phyloP scores from a whole-genome alignment of 2,888 invertebrate species.

The Sinhomidia bicolor region DNA sequence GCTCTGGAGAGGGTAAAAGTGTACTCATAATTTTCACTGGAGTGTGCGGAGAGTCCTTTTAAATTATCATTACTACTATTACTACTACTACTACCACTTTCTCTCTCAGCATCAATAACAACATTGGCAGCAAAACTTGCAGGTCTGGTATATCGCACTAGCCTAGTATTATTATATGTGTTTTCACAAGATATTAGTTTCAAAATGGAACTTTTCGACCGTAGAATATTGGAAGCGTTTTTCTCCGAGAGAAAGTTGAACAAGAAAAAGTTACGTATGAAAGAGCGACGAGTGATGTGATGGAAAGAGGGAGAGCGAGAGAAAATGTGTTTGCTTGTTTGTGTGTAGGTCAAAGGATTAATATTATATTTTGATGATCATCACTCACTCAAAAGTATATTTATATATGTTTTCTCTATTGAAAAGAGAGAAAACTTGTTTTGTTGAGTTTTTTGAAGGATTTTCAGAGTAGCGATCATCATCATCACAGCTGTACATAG shows the following conservation, averaged over 20 bases:
- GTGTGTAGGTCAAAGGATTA: not conserved
- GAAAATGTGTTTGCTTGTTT: not conserved
- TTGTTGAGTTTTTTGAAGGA: too few relatives aligned
- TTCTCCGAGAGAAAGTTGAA: not conserved
- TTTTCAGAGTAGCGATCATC: too few relatives aligned
- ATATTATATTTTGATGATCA: not conserved
- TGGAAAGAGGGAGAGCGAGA: not conserved
- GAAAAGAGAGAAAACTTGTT: not conserved
- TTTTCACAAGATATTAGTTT: too few relatives aligned
- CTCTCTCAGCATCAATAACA: not conserved
- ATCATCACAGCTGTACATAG: too few relatives aligned
- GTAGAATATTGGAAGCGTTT: too few relatives aligned
- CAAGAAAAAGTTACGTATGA: not conserved
- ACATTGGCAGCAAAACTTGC: not conserved
- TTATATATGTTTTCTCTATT: too few relatives aligned
- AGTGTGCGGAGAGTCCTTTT: constrained; percentile 18
- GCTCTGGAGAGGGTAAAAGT: not conserved
- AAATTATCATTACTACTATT: constrained; percentile 24
- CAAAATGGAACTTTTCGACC: too few relatives aligned
- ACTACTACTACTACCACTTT: too few relatives aligned
- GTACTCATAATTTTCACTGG: not conserved
- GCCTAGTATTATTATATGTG: too few relatives aligned
- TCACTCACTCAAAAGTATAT: not conserved
- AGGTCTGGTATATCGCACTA: too few relatives aligned
- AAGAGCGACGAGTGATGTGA: not conserved